These are phyloP conservation scores for Arbacia lixula DNA, from an alignment of 53 echinoderm and acorn worm genomes.

Conservation along the genomic window DNA sequence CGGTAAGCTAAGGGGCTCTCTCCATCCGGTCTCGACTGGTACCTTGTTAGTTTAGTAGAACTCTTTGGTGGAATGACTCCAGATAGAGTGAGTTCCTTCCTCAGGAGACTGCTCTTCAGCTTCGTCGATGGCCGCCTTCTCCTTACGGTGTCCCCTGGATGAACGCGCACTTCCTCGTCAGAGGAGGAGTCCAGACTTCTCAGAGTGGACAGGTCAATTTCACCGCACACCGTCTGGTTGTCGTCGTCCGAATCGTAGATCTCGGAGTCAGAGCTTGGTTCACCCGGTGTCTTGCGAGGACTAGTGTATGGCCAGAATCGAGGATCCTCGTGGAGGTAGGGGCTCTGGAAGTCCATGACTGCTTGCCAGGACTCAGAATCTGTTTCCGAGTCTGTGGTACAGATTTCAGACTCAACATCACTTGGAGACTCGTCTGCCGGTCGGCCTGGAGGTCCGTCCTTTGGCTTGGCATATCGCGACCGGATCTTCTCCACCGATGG, in stretches of 20 bases:
- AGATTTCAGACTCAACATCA: slow-evolving; percentile 69
- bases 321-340: slow-evolving; percentile 67
- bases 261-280: slow-evolving; percentile 54
- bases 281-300: slow-evolving; percentile 26
- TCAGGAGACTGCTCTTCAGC: slow-evolving; percentile 46
- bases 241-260: slow-evolving; percentile 68
- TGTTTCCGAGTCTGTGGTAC: slow-evolving; percentile 70
- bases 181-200: slow-evolving; percentile 8
- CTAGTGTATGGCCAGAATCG: slow-evolving; percentile 63
- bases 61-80: slow-evolving; percentile 55
- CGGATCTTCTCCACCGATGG: slow-evolving; percentile 45
- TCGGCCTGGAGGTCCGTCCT: slow-evolving; percentile 44
- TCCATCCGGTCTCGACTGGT: slow-evolving; percentile 41
- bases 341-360: slow-evolving; percentile 74
- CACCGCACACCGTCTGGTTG: slow-evolving; percentile 69
- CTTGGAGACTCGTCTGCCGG: slow-evolving; percentile 60
- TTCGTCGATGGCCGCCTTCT: slow-evolving; percentile 8
- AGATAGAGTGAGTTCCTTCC: slow-evolving; percentile 66
- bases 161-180: slow-evolving; percentile 23
- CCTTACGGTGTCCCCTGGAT: slow-evolving; percentile 25
- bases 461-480: slow-evolving; percentile 17
- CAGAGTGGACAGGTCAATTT: slow-evolving; percentile 47
- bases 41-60: slow-evolving; percentile 59
- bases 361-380: slow-evolving; percentile 76
- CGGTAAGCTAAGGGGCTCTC: not conserved